A percentile compares a stretch with the other conserved stretches of the same genome.
Evolutionary conservation across 2,797 vertebrate genomes (phyloP).

Genomic region (Schizopygopsis pylzovi): DNA sequence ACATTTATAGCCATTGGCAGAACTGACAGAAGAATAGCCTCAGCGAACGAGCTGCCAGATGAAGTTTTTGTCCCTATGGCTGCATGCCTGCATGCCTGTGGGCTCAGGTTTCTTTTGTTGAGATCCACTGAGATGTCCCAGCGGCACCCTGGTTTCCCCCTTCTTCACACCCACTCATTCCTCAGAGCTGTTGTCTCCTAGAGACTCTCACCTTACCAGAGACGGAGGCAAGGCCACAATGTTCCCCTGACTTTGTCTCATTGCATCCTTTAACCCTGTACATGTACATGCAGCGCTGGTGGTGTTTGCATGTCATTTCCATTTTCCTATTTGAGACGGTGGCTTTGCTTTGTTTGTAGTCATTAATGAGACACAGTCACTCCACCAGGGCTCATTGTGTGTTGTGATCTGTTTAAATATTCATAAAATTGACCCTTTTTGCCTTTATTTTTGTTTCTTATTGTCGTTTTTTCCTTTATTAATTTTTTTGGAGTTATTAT

Average conservation of each 20-base stretch:
- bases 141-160: constrained; percentile 68
- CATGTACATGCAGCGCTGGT: neutral
- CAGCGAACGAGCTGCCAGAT: constrained; percentile 74
- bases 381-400: neutral
- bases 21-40: constrained; percentile 62
- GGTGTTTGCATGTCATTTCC: neutral
- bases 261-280: neutral
- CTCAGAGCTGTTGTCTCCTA: constrained; percentile 71
- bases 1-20: constrained; percentile 86
- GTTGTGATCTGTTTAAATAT: constrained; percentile 30
- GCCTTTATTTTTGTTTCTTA: neutral
- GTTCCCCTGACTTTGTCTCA: constrained; percentile 28
- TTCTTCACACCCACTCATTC: constrained; percentile 65
- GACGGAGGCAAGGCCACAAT: constrained; percentile 13
- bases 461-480: no score
- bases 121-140: constrained; percentile 79
- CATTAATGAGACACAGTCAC: constrained; percentile 21
- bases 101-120: constrained; percentile 70
- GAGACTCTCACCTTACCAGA: constrained; percentile 61
- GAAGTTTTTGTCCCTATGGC: constrained; percentile 81
- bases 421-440: neutral
- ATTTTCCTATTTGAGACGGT: neutral
- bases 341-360: constrained; percentile 28
- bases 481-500: neutral
- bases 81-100: constrained; percentile 78